Evolutionary conservation across 1,140 invertebrate genomes (phyloP).

Genomic region (Penaeus vannamei): DNA sequence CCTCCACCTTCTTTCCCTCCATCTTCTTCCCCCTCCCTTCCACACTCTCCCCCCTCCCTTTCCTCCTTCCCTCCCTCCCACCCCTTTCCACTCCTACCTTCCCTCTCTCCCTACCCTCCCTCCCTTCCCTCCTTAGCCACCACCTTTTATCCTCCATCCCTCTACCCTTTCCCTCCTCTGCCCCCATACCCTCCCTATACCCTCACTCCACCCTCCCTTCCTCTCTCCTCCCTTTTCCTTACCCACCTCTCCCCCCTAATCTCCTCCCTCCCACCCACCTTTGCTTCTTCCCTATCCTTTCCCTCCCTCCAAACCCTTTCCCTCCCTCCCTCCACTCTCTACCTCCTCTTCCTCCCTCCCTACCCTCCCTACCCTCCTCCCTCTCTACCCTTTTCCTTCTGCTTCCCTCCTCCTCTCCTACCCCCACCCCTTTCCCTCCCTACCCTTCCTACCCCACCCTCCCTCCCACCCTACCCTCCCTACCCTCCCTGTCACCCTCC

Average conservation of each 20-base stretch:
- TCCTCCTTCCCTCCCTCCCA: background rate
- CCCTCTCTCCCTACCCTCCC: background rate
- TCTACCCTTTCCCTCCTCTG: too few relatives aligned
- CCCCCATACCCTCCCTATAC: background rate
- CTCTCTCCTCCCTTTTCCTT: background rate
- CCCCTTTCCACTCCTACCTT: background rate
- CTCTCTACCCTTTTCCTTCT: conserved; percentile 25
- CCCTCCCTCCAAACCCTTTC: background rate
- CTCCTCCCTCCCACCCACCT: background rate
- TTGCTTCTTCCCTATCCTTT: background rate
- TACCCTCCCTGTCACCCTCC: background rate
- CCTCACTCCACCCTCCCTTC: background rate
- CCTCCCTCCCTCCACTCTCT: background rate
- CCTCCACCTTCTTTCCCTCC: background rate
- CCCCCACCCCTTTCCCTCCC: too few relatives aligned
- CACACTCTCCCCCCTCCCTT: background rate
- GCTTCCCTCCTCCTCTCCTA: conserved; percentile 3
- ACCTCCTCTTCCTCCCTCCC: background rate
- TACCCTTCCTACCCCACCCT: conserved; percentile 8
- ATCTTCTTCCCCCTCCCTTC: background rate
- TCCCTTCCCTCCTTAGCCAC: background rate
- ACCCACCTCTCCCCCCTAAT: background rate
- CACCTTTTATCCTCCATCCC: background rate
- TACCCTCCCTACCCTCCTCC: conserved; percentile 1
- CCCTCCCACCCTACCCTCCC: conserved; percentile 27